These are phyloP conservation scores for Drosophila lini DNA, from an alignment of 1,140 invertebrate species.

Conservation along the genomic window DNA sequence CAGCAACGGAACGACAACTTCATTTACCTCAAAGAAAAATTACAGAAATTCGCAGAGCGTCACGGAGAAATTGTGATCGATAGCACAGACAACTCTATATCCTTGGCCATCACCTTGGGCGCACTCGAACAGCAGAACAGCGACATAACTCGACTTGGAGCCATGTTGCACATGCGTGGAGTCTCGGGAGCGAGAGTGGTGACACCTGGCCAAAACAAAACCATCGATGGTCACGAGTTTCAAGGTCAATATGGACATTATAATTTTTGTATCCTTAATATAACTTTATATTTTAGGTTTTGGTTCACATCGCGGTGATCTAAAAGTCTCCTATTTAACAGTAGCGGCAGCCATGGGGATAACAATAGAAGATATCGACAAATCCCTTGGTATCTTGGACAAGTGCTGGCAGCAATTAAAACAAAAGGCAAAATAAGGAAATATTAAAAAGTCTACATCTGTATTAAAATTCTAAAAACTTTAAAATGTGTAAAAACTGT, in stretches of 20 bases:
- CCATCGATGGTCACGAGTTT: slow-evolving; percentile 75
- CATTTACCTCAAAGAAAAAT: slow-evolving; percentile 87
- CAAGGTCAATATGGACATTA: slow-evolving; percentile 31
- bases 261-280: not conserved
- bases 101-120: slow-evolving; percentile 86
- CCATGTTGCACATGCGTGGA: slow-evolving; percentile 82
- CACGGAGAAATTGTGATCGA: slow-evolving; percentile 88
- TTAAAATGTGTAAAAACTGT: not conserved
- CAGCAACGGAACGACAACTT: slow-evolving; percentile 89
- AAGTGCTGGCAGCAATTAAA: slow-evolving; percentile 64
- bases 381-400: slow-evolving; percentile 73
- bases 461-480: not conserved
- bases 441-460: not conserved
- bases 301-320: slow-evolving; percentile 65
- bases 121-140: slow-evolving; percentile 8
- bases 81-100: slow-evolving; percentile 90
- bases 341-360: slow-evolving; percentile 79
- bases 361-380: slow-evolving; percentile 70
- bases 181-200: slow-evolving; percentile 83
- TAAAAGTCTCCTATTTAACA: slow-evolving; percentile 76
- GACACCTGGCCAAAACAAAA: slow-evolving; percentile 54
- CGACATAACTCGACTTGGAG: slow-evolving; percentile 68
- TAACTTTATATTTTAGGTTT: slow-evolving; percentile 58
- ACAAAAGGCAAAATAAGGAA: not conserved
- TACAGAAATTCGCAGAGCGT: slow-evolving; percentile 87